phyloP scores from a whole-genome alignment of 1,140 invertebrate species.

The Monomorium pharaonis region DNA sequence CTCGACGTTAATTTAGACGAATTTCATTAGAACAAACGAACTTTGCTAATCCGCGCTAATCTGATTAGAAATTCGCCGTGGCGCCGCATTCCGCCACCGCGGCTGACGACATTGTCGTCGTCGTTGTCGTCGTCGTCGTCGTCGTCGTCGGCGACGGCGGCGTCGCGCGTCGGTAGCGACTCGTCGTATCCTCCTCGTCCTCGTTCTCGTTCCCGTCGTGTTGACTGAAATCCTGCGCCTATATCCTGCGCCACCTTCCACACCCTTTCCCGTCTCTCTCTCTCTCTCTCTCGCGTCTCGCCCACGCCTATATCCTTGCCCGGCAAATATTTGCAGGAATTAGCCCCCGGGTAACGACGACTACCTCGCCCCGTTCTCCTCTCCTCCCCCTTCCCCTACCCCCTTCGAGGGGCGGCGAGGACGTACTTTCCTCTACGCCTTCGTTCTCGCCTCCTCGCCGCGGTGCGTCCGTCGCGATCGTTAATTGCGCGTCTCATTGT shows the following conservation, averaged over 20 bases:
- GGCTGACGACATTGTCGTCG: slow-evolving; percentile 58
- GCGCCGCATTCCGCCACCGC: slow-evolving; percentile 72
- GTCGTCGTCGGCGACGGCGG: slow-evolving; percentile 39
- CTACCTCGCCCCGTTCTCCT: slow-evolving; percentile 5
- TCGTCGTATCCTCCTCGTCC: slow-evolving; percentile 45
- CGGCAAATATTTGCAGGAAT: slow-evolving; percentile 82
- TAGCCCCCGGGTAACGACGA: slow-evolving; percentile 73
- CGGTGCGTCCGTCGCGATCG: slow-evolving; percentile 28
- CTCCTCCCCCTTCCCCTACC: neutral
- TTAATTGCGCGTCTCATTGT: slow-evolving; percentile 47
- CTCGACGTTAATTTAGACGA: slow-evolving; percentile 82
- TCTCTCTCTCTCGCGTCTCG: slow-evolving; percentile 49
- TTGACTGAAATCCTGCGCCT: slow-evolving; percentile 74
- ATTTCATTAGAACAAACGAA: slow-evolving; percentile 86
- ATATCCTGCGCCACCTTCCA: slow-evolving; percentile 54
- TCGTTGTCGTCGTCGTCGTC: slow-evolving; percentile 21
- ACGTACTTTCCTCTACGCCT: slow-evolving; percentile 41
- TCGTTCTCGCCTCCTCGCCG: slow-evolving; percentile 16
- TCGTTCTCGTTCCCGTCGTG: slow-evolving; percentile 62
- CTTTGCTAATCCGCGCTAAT: slow-evolving; percentile 85
- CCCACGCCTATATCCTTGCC: slow-evolving; percentile 71
- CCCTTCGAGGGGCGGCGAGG: neutral
- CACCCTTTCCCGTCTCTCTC: slow-evolving; percentile 55
- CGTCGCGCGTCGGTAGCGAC: slow-evolving; percentile 47
- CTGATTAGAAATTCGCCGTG: slow-evolving; percentile 85